Evolutionary conservation across 1,140 invertebrate species (phyloP).

Genomic region (Anthonomus grandis): DNA sequence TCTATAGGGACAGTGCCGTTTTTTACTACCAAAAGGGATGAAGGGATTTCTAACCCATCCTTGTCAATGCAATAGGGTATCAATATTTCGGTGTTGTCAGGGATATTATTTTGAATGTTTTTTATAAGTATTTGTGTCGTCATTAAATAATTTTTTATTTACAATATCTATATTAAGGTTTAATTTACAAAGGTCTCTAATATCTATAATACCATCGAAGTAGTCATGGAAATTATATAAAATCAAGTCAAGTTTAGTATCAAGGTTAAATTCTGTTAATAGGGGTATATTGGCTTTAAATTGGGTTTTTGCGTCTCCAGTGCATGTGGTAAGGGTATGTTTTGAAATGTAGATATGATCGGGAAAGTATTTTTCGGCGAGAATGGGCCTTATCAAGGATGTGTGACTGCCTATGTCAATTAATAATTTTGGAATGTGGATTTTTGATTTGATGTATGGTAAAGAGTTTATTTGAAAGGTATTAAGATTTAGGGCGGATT

Average conservation of each 20-base stretch:
- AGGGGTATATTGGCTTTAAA: conserved; percentile 25
- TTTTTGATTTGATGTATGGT: conserved; percentile 29
- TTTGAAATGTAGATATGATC: conserved; percentile 17
- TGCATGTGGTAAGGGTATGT: conserved; percentile 18
- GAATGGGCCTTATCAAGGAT: conserved; percentile 24
- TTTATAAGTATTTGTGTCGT: conserved; percentile 19
- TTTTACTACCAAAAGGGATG: conserved; percentile 1
- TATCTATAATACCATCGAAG: conserved; percentile 34
- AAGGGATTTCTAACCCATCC: not conserved
- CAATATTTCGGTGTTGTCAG: conserved; percentile 2
- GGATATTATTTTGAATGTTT: conserved; percentile 1
- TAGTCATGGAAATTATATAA: conserved; percentile 33
- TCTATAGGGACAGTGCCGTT: not conserved
- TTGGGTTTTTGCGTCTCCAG: conserved; percentile 13
- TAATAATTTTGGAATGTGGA: conserved; percentile 29
- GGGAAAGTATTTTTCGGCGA: conserved; percentile 28
- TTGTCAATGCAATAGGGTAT: not conserved
- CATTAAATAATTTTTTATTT: conserved; percentile 17
- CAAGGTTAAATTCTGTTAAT: conserved; percentile 23
- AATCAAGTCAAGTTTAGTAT: conserved; percentile 16
- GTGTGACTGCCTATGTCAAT: conserved; percentile 30
- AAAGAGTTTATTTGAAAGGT: conserved; percentile 18
- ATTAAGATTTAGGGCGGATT: conserved; percentile 12
- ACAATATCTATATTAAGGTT: conserved; percentile 26
- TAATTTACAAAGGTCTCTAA: conserved; percentile 21